Conservation (phyloP, 2,797 vertebrate genomes). For the Pithecia hirsuta region DNA sequence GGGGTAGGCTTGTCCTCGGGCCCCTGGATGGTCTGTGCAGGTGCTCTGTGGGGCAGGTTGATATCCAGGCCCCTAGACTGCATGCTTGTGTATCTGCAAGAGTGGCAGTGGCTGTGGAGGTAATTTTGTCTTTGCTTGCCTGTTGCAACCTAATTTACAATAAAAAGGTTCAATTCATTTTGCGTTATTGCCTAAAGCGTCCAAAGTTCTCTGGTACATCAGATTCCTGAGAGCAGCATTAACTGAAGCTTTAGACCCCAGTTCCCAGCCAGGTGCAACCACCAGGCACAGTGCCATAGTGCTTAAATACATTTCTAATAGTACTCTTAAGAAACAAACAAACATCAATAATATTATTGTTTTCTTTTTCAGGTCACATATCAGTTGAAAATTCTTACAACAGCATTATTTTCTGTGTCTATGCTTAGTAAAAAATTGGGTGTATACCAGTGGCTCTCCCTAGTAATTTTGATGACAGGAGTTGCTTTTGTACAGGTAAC, state of each 20-base stretch:
- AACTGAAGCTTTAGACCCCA: neutral
- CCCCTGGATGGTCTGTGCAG: neutral
- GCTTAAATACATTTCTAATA: constrained; percentile 28
- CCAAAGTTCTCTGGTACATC: neutral
- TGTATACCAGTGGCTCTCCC: constrained; percentile 96
- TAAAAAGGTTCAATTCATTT: neutral
- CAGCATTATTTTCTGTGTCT: constrained; percentile 97
- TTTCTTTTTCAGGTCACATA: constrained; percentile 93
- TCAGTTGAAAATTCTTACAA: constrained; percentile 99
- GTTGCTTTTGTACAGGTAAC: constrained; percentile 97
- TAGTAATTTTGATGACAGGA: constrained; percentile 95
- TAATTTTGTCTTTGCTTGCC: neutral
- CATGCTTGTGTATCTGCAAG: too few relatives aligned
- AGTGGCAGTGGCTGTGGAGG: neutral
- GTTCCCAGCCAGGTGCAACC: neutral
- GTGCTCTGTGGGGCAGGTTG: neutral
- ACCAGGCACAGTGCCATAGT: neutral
- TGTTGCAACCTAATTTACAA: neutral
- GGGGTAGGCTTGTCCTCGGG: too few relatives aligned
- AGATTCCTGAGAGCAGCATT: neutral
- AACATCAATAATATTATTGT: neutral
- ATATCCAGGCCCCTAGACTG: too few relatives aligned
- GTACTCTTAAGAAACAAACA: constrained; percentile 13
- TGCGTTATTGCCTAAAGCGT: neutral
- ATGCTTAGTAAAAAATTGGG: constrained; percentile 96